These are phyloP conservation scores for Syngnathus acus DNA, from an alignment of 2,797 vertebrate genomes.

Conservation along the genomic window DNA sequence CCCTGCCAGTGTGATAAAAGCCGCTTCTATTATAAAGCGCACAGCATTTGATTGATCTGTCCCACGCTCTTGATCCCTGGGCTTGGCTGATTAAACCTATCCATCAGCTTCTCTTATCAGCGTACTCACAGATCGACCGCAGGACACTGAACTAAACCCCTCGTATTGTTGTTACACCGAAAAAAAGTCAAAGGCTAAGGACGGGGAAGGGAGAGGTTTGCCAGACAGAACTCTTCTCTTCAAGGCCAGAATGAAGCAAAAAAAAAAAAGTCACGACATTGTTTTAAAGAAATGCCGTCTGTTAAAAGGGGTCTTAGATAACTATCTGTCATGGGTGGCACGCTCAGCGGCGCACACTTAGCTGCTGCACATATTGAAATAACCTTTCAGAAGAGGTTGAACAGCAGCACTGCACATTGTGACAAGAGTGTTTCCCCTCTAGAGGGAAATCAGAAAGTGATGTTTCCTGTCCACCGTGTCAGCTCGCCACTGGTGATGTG, in stretches of 20 bases:
- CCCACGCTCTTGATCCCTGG: conserved; percentile 63
- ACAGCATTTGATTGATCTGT: conserved; percentile 66
- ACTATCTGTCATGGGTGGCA: conserved; percentile 19
- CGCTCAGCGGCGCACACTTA: conserved; percentile 10
- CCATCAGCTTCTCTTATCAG: conserved; percentile 70
- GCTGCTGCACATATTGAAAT: conserved; percentile 25
- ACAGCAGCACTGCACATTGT: conserved; percentile 39
- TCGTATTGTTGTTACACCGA: conserved; percentile 62
- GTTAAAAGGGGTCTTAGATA: conserved; percentile 20
- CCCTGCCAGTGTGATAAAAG: conserved; percentile 55
- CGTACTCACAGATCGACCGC: conserved; percentile 57
- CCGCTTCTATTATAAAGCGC: conserved; percentile 58
- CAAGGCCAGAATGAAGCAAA: conserved; percentile 50
- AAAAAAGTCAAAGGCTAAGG: conserved; percentile 68
- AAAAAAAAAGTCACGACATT: conserved; percentile 32
- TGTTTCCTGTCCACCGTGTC: conserved; percentile 59
- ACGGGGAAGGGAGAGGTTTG: conserved; percentile 46
- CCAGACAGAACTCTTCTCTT: conserved; percentile 27
- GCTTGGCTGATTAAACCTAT: conserved; percentile 69
- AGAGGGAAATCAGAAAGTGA: conserved; percentile 55
- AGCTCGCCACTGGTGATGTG: conserved; percentile 35
- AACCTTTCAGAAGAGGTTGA: conserved; percentile 47
- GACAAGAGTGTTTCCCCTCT: conserved; percentile 48
- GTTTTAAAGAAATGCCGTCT: conserved; percentile 28
- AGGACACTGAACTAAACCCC: conserved; percentile 60